Percentiles rank a stretch among this genome's conserved stretches.
Conservation (phyloP, 2,113 vertebrate species). For the Azemiops feae region DNA sequence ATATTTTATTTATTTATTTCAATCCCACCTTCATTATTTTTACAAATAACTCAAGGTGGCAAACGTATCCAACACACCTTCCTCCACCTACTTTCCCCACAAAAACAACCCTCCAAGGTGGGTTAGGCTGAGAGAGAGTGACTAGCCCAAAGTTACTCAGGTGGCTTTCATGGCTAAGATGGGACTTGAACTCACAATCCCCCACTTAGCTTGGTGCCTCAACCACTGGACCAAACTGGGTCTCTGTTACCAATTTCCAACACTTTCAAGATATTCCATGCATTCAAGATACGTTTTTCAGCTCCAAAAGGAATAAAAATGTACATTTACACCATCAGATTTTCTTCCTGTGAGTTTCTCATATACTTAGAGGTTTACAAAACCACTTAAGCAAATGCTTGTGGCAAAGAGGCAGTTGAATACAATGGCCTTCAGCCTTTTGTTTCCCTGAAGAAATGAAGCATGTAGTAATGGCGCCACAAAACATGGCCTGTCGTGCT, state of each 20-base stretch:
- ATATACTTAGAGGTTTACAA: neutral
- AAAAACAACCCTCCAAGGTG: neutral
- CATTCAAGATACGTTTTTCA: neutral
- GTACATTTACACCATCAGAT: neutral
- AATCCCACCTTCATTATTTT: neutral
- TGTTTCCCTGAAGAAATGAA: slow-evolving; percentile 3
- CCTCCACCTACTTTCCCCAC: neutral
- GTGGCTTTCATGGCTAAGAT: neutral
- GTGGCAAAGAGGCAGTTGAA: slow-evolving; percentile 12
- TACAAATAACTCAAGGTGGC: neutral
- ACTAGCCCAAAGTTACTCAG: neutral
- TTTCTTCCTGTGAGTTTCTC: neutral
- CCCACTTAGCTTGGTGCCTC: neutral
- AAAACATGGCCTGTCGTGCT: neutral
- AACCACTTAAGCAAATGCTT: neutral
- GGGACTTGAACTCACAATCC: neutral
- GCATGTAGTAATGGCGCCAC: neutral
- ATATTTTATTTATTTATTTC: neutral
- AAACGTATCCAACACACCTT: neutral
- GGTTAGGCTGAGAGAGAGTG: neutral
- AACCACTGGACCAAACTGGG: neutral
- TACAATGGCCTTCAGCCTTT: slow-evolving; percentile 20
- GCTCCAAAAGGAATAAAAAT: neutral
- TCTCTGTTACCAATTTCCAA: neutral
- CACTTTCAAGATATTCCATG: neutral